These are phyloP conservation scores for Triplophysa tibetana DNA, from an alignment of 2,113 vertebrate species.

Conservation along the genomic window DNA sequence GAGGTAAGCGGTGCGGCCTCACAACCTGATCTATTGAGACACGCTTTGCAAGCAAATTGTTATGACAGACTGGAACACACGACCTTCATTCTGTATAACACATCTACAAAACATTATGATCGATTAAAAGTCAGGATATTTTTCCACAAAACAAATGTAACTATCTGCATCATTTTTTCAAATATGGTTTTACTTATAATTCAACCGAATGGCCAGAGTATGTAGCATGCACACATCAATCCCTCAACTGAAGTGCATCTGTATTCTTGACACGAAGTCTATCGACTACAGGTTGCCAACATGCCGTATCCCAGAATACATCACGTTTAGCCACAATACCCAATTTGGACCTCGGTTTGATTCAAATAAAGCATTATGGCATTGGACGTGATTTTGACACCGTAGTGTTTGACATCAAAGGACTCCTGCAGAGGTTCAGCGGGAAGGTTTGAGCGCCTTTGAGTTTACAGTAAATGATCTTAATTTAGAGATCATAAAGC, in stretches of 20 bases:
- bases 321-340: slow-evolving; percentile 22
- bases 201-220: not conserved
- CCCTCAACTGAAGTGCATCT: not conserved
- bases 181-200: not conserved
- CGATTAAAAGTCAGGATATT: not conserved
- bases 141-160: not conserved
- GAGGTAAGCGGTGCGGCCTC: slow-evolving; percentile 10
- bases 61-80: slow-evolving; percentile 24
- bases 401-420: slow-evolving; percentile 31
- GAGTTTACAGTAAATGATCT: slow-evolving; percentile 21
- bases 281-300: not conserved
- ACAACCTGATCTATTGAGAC: slow-evolving; percentile 21
- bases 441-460: slow-evolving; percentile 27
- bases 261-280: slow-evolving; percentile 1
- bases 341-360: not conserved
- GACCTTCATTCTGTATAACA: not conserved
- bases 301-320: slow-evolving; percentile 16
- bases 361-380: slow-evolving; percentile 6
- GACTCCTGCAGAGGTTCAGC: slow-evolving; percentile 15
- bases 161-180: not conserved
- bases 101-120: too few relatives aligned
- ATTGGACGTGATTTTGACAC: slow-evolving; percentile 38
- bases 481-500: slow-evolving; percentile 27
- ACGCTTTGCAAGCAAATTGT: slow-evolving; percentile 24
- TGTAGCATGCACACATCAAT: not conserved